phyloP scores from a whole-genome alignment of 2,888 invertebrate species.

The Diaphora mendica region DNA sequence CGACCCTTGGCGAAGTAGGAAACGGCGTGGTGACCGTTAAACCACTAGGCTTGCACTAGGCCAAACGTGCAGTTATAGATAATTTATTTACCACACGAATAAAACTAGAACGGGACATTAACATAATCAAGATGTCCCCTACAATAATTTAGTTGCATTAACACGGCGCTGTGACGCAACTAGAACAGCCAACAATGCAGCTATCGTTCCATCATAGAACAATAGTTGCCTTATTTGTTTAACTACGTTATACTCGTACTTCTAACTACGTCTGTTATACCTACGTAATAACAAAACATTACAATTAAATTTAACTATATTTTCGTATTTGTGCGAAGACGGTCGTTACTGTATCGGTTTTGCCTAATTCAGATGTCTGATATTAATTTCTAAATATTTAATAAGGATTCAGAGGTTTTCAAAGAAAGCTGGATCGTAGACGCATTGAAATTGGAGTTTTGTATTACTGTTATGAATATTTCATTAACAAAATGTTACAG shows the following conservation, averaged over 20 bases:
- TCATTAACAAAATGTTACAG: too few relatives aligned
- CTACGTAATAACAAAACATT: too few relatives aligned
- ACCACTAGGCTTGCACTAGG: too few relatives aligned
- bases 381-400: too few relatives aligned
- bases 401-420: too few relatives aligned
- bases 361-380: not conserved
- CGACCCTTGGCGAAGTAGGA: too few relatives aligned
- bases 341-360: not conserved
- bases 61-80: too few relatives aligned
- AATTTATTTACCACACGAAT: not conserved
- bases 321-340: not conserved
- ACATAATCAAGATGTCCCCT: constrained; percentile 9
- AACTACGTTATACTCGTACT: not conserved
- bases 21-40: too few relatives aligned
- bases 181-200: constrained; percentile 30
- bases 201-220: constrained; percentile 19
- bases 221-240: constrained; percentile 13
- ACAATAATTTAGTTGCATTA: constrained; percentile 1
- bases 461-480: too few relatives aligned
- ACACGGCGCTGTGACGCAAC: constrained; percentile 26
- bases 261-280: not conserved
- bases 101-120: not conserved
- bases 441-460: too few relatives aligned
- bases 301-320: too few relatives aligned
- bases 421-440: too few relatives aligned